A percentile compares a stretch with the other conserved stretches of the same genome.
phyloP scores from a whole-genome alignment of 2,888 invertebrate genomes.

The Oasisia sp. region DNA sequence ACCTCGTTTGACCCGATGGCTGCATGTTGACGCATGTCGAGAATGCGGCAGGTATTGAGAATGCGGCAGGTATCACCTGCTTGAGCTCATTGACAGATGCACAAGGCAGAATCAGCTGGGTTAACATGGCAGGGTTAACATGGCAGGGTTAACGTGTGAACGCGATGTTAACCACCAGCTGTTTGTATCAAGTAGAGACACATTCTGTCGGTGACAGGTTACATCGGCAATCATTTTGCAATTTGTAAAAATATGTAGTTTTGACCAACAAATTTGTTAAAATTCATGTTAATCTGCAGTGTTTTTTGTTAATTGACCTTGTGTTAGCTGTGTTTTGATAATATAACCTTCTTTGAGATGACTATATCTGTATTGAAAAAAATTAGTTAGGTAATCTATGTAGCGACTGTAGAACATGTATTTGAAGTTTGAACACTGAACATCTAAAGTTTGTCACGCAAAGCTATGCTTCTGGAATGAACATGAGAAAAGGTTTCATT shows the following conservation, averaged over 20 bases:
- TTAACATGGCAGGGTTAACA: no score
- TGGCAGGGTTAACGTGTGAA: neutral
- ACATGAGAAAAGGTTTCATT: no score
- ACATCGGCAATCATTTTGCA: neutral
- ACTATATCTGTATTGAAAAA: no score
- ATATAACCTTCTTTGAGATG: no score
- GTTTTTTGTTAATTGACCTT: no score
- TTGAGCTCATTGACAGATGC: neutral
- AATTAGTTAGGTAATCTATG: no score
- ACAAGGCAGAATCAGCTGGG: neutral
- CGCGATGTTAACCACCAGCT: neutral
- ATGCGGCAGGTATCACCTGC: neutral
- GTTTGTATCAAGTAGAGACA: neutral
- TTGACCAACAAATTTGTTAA: neutral
- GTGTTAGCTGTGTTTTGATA: no score
- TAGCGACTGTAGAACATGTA: no score
- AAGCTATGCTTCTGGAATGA: no score
- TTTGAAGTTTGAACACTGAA: no score
- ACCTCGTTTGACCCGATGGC: neutral
- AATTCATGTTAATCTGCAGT: no score
- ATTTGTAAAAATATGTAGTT: neutral
- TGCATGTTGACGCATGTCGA: neutral
- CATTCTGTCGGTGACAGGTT: neutral
- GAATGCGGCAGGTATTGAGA: neutral
- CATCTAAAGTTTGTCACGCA: no score